Conservation (phyloP, 2,113 vertebrate species). For the Speoplatyrhinus poulsoni region DNA sequence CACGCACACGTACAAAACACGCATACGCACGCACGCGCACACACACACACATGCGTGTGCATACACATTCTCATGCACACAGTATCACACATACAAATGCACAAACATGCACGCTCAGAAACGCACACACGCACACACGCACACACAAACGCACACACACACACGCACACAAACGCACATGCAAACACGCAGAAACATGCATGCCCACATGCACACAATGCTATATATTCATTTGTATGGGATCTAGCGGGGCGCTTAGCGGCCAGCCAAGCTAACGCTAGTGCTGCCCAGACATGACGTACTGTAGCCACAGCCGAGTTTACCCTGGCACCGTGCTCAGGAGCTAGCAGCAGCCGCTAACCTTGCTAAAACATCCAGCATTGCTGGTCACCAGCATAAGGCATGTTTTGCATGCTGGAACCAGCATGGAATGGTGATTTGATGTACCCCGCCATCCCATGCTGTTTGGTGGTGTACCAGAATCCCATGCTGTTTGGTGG, state of each 20-base stretch:
- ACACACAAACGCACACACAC: background rate
- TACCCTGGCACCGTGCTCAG: constrained; percentile 10
- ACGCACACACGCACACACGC: constrained; percentile 1
- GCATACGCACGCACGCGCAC: background rate
- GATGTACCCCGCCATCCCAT: no score
- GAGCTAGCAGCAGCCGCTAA: constrained; percentile 36
- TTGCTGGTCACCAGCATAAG: background rate
- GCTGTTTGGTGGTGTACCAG: no score
- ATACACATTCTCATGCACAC: background rate
- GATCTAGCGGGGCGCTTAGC: background rate
- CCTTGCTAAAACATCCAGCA: background rate
- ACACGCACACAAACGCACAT: constrained; percentile 1
- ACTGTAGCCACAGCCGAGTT: background rate
- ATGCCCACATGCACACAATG: background rate
- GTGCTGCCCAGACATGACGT: constrained; percentile 17
- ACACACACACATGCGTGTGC: background rate
- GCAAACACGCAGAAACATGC: background rate
- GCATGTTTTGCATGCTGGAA: no score
- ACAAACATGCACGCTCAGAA: background rate
- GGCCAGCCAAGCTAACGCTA: constrained; percentile 1
- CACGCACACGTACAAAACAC: background rate
- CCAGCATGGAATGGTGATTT: no score
- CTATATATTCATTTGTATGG: constrained; percentile 7
- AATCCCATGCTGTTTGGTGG: no score
- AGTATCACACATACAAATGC: background rate